Base-by-base conservation (phyloP, 2,888 invertebrate genomes). In the Caenorhabditis sp. region DNA sequence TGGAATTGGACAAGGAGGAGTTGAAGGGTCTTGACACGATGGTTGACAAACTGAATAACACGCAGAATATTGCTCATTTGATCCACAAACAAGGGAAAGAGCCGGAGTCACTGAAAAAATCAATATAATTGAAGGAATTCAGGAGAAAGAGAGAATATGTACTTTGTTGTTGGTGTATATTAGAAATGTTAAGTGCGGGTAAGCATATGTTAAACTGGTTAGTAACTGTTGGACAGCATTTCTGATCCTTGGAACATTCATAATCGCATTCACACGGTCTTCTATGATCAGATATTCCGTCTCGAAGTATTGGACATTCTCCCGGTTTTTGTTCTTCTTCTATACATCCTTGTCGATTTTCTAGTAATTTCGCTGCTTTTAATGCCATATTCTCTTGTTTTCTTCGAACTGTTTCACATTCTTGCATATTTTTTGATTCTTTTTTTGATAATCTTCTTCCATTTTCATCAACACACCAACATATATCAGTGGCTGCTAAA, bases 21-120 rank as follows among this genome's bases (percentile, higher is more conserved):
- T 75, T n/a, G 67, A 67, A 26, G 79, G 77, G 62, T 82, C 79
- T 21, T 74, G 74, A 57, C 82, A 82, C 25, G 79, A 79, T n/a
- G 76, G 67, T 49, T 80, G 79, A 43, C 82, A 82, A 1, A 78
- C 68, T 3, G 80, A 68, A 50, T 66, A 70, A 36, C 80, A 80
- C 1, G 80, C 73, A 0, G 79, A 73, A 49, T 74, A 79, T 56
- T 79, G 79, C 57, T 79, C 79, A 61, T 79, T 79, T 0, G 67
- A 53, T 12, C 77, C 77, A 31, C 79, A 79, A 0, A 77, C 63
- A 63, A 77, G 59, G 1, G 75, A 62, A 5, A 77, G 59, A n/a
- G 74, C 69, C 7, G 79, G 72, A 5, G 60, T 59, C 57, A 75
- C 79, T 79, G 68, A 49, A 79, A 58, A 53, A 52, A 67, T 63